Conservation (phyloP, 1,140 invertebrate genomes). For the Andrena cerasifolii region DNA sequence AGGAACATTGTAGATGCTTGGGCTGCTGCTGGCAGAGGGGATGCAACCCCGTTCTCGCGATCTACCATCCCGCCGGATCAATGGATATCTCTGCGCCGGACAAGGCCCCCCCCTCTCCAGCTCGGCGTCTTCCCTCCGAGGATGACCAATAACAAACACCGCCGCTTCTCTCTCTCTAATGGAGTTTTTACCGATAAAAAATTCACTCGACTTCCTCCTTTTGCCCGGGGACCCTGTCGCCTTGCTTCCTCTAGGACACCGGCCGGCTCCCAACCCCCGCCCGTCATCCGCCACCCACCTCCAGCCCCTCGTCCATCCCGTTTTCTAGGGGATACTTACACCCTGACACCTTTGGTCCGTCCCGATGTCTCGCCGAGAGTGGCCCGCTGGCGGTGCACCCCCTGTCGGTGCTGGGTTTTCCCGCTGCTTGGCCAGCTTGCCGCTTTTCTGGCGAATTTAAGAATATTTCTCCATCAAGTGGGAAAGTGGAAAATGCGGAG, state of each 20-base stretch:
- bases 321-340: slow-evolving; percentile 56
- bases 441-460: not conserved
- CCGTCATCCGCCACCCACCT: too few relatives aligned
- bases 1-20: slow-evolving; percentile 71
- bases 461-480: too few relatives aligned
- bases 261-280: slow-evolving; percentile 25
- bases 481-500: too few relatives aligned
- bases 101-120: slow-evolving; percentile 64
- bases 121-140: slow-evolving; percentile 63
- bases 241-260: slow-evolving; percentile 43
- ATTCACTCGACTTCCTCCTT: slow-evolving; percentile 77
- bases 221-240: slow-evolving; percentile 61
- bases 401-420: not conserved
- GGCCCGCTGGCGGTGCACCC: slow-evolving; percentile 34
- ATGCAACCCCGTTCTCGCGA: slow-evolving; percentile 53
- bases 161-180: slow-evolving; percentile 79
- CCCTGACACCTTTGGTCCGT: slow-evolving; percentile 43
- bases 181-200: slow-evolving; percentile 82
- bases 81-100: slow-evolving; percentile 77
- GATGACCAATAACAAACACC: slow-evolving; percentile 82
- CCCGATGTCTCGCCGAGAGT: slow-evolving; percentile 43
- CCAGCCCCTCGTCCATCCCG: too few relatives aligned
- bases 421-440: not conserved
- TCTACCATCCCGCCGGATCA: slow-evolving; percentile 77
- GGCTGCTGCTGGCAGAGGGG: slow-evolving; percentile 49